phyloP scores from a whole-genome alignment of 1,140 invertebrate species.

The Seison nebaliae region DNA sequence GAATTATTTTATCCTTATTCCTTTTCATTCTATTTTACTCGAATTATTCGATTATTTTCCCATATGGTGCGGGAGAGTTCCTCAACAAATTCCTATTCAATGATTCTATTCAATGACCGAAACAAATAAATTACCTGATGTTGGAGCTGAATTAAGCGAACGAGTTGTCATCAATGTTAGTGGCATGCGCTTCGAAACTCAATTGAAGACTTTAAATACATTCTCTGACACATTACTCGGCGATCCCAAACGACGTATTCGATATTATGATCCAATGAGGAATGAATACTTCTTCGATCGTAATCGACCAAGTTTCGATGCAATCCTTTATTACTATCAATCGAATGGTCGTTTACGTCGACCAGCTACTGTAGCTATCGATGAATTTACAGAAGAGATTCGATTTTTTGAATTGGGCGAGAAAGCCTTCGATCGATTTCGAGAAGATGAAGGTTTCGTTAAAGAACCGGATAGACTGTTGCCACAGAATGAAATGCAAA shows the following conservation, averaged over 20 bases:
- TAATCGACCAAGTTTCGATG: not conserved
- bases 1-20: too few relatives aligned
- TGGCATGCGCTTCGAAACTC: not conserved
- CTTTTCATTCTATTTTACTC: too few relatives aligned
- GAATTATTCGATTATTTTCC: too few relatives aligned
- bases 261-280: not conserved
- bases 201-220: not conserved
- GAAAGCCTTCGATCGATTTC: not conserved
- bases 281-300: slow-evolving; percentile 1
- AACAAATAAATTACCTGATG: too few relatives aligned
- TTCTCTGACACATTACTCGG: not conserved
- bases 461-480: slow-evolving; percentile 19
- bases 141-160: not conserved
- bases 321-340: not conserved
- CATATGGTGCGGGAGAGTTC: too few relatives aligned
- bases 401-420: not conserved
- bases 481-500: not conserved
- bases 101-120: too few relatives aligned
- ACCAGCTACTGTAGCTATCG: not conserved
- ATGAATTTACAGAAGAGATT: not conserved
- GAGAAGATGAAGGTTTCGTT: slow-evolving; percentile 24
- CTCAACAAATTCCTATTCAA: too few relatives aligned
- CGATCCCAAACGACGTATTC: not conserved
- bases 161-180: not conserved
- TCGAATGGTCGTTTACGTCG: not conserved